Evolutionary conservation across 2,797 vertebrate species (phyloP).

Genomic region (Vipera latastei): DNA sequence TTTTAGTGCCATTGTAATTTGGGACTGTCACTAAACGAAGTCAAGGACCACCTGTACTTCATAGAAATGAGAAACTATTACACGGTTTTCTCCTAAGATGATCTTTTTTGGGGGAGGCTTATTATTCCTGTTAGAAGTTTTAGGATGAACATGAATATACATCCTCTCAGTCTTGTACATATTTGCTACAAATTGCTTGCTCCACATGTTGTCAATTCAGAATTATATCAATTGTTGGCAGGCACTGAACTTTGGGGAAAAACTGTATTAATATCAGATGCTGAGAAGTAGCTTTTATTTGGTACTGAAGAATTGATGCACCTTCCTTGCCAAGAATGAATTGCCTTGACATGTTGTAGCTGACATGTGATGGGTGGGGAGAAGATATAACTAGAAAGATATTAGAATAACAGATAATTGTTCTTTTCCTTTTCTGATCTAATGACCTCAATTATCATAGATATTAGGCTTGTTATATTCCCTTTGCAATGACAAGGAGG

Average conservation of each 20-base stretch:
- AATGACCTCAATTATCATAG: background rate
- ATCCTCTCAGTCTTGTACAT: background rate
- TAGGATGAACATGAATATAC: background rate
- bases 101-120: background rate
- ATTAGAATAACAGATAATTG: background rate
- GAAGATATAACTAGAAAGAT: background rate
- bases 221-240: background rate
- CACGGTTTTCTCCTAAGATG: background rate
- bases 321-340: background rate
- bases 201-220: background rate
- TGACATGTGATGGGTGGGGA: background rate
- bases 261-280: background rate
- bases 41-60: background rate
- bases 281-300: background rate
- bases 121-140: background rate
- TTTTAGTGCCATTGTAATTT: background rate
- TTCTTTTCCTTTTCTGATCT: background rate
- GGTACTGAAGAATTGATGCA: background rate
- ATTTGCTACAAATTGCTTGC: background rate
- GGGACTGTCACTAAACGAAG: background rate
- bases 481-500: background rate
- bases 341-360: background rate
- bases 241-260: background rate
- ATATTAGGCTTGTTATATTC: background rate
- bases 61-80: background rate